phyloP scores from a whole-genome alignment of 2,113 vertebrate genomes.

The Pollachius pollachius region DNA sequence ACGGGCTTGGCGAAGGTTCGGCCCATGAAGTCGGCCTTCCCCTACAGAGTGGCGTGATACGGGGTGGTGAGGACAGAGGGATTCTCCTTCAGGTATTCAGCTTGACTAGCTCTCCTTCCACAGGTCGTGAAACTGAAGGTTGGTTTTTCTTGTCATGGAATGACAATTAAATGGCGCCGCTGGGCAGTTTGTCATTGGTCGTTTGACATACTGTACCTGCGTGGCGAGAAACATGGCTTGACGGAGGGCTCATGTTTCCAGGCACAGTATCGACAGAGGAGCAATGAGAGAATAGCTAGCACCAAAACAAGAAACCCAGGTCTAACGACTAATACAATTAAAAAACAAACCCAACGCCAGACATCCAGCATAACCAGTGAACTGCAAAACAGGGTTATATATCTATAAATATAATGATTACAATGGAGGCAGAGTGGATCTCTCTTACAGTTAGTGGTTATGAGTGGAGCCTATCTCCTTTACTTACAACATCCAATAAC shows the following conservation, averaged over 20 bases:
- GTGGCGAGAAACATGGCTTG: conserved; percentile 56
- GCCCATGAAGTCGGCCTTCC: conserved; percentile 97
- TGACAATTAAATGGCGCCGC: background rate
- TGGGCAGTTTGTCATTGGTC: background rate
- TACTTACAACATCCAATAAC: conserved; percentile 45
- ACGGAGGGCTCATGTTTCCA: conserved; percentile 57
- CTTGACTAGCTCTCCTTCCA: no score
- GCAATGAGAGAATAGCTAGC: background rate
- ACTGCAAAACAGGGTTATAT: conserved; percentile 60
- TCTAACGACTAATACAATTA: background rate
- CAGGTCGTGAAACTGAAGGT: no score
- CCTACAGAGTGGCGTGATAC: conserved; percentile 63
- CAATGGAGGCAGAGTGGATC: conserved; percentile 15
- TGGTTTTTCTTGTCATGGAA: background rate
- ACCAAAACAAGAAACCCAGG: background rate
- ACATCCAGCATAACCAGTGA: conserved; percentile 62
- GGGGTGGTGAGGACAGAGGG: no score
- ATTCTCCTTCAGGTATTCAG: no score
- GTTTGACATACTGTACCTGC: conserved; percentile 7
- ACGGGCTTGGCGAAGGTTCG: conserved; percentile 93
- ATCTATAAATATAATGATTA: background rate
- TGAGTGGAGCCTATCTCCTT: conserved; percentile 27
- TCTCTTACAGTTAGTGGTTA: conserved; percentile 75
- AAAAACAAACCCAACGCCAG: conserved; percentile 13
- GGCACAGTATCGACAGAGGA: conserved; percentile 15